Conservation (phyloP, 2,797 vertebrate species). For the Petrocephalus sullivani region DNA sequence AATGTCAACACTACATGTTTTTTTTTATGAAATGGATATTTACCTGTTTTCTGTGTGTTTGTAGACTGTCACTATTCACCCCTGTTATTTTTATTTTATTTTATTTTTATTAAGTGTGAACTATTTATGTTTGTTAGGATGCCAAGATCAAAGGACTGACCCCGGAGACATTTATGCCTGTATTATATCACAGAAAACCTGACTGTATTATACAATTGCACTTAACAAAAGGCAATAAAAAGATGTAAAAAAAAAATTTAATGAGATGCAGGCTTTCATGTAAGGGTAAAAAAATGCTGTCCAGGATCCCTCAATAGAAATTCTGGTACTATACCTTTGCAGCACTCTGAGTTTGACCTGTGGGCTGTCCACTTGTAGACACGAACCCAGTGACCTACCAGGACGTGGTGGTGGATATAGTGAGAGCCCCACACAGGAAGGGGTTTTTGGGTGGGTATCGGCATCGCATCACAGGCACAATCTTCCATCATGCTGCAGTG, state of each 20-base stretch:
- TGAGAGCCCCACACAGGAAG: conserved; percentile 67
- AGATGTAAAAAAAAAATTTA: background rate
- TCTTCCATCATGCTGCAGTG: conserved; percentile 79
- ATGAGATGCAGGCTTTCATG: background rate
- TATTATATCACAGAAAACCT: no score
- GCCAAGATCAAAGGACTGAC: background rate
- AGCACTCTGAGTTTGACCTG: background rate
- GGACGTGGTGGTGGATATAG: conserved; percentile 74
- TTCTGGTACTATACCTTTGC: background rate
- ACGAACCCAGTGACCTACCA: conserved; percentile 45
- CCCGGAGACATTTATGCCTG: background rate
- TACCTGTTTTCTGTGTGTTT: background rate
- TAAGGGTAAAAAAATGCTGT: background rate
- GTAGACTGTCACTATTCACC: background rate
- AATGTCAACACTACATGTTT: background rate
- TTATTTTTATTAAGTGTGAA: background rate
- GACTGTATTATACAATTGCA: no score
- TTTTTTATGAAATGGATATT: background rate
- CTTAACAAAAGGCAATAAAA: background rate
- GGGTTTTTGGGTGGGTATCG: conserved; percentile 84
- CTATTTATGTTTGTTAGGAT: background rate
- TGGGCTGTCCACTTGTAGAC: conserved; percentile 42
- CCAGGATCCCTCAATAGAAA: background rate
- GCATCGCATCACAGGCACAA: conserved; percentile 64
- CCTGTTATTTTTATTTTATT: no score